phyloP scores from a whole-genome alignment of 35 echinoderm and acorn worm genomes.

The Amphiura filiformis region DNA sequence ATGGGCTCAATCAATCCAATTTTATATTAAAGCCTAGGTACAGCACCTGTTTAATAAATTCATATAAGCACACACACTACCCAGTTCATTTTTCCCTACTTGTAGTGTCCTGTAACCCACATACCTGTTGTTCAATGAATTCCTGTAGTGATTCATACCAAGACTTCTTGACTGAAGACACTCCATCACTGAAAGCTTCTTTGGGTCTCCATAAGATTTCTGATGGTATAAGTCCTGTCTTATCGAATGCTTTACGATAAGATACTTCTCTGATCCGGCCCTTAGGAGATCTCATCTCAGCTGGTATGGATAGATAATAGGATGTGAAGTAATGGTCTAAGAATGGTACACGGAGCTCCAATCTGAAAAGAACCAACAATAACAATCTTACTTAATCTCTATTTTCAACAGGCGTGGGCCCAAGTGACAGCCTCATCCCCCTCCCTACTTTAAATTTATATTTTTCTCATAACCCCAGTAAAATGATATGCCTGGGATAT shows the following conservation, averaged over 20 bases:
- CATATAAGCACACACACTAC: background rate
- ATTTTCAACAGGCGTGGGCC: too few relatives aligned
- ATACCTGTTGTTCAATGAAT: conserved; percentile 57
- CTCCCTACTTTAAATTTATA: too few relatives aligned
- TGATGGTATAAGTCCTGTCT: conserved; percentile 35
- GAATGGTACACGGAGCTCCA: conserved; percentile 80
- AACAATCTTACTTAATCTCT: background rate
- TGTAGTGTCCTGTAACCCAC: background rate
- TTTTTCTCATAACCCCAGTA: too few relatives aligned
- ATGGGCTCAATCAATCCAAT: too few relatives aligned
- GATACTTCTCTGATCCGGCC: conserved; percentile 65
- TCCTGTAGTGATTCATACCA: conserved; percentile 77
- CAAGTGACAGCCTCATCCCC: too few relatives aligned
- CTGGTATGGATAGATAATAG: conserved; percentile 54
- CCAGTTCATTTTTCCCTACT: background rate
- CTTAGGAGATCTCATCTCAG: conserved; percentile 39
- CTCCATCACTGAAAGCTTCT: conserved; percentile 91
- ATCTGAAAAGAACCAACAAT: conserved; percentile 23
- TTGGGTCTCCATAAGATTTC: conserved; percentile 84
- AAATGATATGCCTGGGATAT: too few relatives aligned
- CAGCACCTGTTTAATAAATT: background rate
- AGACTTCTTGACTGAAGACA: conserved; percentile 80
- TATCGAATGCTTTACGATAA: conserved; percentile 77
- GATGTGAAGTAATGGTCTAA: conserved; percentile 77
- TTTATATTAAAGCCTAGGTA: too few relatives aligned